Evolutionary conservation across 2,113 vertebrate genomes (phyloP).

Genomic region (Motacilla alba): DNA sequence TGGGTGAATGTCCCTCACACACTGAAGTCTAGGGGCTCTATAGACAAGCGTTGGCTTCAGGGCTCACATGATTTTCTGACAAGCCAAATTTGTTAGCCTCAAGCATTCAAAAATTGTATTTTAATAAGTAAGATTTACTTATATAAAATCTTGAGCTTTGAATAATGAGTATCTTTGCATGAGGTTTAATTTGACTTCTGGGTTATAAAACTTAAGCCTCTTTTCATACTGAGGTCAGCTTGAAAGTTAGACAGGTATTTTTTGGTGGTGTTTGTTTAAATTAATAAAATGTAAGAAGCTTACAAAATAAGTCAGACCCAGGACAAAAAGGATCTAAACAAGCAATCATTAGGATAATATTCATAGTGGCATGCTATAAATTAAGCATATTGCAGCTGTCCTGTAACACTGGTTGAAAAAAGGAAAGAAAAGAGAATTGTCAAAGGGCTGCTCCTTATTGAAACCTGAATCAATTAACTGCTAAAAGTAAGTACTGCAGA

Average conservation of each 20-base stretch:
- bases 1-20: not conserved
- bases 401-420: not conserved
- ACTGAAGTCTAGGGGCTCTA: not conserved
- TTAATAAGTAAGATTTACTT: not conserved
- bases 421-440: not conserved
- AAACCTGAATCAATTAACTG: not conserved
- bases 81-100: not conserved
- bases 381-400: not conserved
- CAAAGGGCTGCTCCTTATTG: not conserved
- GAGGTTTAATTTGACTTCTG: not conserved
- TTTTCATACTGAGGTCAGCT: not conserved
- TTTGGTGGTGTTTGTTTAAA: not conserved
- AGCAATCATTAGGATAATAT: not conserved
- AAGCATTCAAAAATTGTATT: not conserved
- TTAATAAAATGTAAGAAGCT: not conserved
- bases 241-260: not conserved
- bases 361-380: not conserved
- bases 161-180: not conserved
- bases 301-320: not conserved
- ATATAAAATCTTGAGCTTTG: not conserved
- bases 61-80: not conserved
- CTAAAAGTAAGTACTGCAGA: not conserved
- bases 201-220: not conserved
- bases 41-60: not conserved
- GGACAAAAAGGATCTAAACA: not conserved